Evolutionary conservation across 30 jellyfish, hydroid and myxozoan genomes (phyloP), one percentile per base, ranked within the genome.

Genomic region (Cassiopea xamachana): DNA sequence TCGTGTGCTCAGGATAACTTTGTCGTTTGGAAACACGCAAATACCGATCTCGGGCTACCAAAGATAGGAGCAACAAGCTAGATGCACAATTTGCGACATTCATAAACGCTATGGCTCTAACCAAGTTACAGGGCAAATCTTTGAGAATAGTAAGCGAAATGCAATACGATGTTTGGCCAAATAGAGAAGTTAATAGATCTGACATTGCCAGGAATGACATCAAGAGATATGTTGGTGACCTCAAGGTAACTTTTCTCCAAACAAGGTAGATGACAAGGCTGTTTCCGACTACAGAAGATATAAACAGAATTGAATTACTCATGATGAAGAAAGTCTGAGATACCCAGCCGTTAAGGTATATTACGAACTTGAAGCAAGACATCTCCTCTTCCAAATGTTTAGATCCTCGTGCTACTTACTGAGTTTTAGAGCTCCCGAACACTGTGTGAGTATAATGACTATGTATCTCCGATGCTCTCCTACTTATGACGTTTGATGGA

Each of bases 31-130:
- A 55, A 8, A 89, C 91, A 44, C 49, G 96, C 17, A 89, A 69
- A 48, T 19, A 67, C 64, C 97, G 84, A 73, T 90, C 97, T 17
- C 92, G 84, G 0, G 97, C 82, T 58, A 90, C 80, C 16, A 76
- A 48, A 15, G 89, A 81, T 7, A 90, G 50, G 19, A 90, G 93
- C 78, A 90, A n/a, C 8, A 90, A 77, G 45, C 97, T 90, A 5
- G 93, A 61, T 1, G 84, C 75, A 75, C 97, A 90, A 61, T 93
- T 90, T 17, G 90, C 46, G 15, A 80, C 89, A 62, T 85, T 48
- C 10, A 90, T 18, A 18, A 82, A 90, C 1, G 89, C 97, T n/a
- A 61, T 73, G 15, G 85, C 79, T 74, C 82, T 81, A 67, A 73
- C 97, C 12, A n/a, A 16, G 2, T 78, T 61, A 61, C 97, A 90